Conservation (phyloP, 37 sponge, comb jelly and placozoan species). For the Axinella damicornis region DNA sequence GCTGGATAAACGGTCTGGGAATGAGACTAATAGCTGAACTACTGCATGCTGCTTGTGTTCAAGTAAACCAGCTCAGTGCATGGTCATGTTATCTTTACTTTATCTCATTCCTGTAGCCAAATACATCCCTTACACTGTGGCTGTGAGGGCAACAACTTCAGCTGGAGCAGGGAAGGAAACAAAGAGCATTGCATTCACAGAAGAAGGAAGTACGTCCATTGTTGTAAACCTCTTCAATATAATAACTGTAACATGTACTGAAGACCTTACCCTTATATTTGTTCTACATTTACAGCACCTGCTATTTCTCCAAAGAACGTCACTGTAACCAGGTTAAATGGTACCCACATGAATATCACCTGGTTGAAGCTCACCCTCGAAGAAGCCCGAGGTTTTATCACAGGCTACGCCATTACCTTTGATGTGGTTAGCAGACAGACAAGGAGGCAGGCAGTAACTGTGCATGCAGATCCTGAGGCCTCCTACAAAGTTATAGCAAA, state of each 20-base stretch:
- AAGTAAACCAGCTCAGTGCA: too few relatives aligned
- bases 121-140: conserved; percentile 32
- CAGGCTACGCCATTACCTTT: conserved; percentile 8
- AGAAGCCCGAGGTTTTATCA: too few relatives aligned
- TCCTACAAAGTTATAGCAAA: conserved; percentile 17
- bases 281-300: conserved; percentile 12
- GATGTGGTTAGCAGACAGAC: not conserved
- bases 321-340: conserved; percentile 3
- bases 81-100: not conserved
- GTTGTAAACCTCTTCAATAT: too few relatives aligned
- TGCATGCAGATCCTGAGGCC: not conserved
- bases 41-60: too few relatives aligned
- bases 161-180: not conserved
- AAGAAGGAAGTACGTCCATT: conserved; percentile 36
- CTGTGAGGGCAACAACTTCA: conserved; percentile 31
- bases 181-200: conserved; percentile 7
- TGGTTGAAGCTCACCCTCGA: conserved; percentile 16
- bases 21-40: too few relatives aligned
- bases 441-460: not conserved
- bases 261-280: too few relatives aligned
- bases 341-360: conserved; percentile 21
- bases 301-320: conserved; percentile 16
- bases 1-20: too few relatives aligned
- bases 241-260: too few relatives aligned
- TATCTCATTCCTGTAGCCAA: conserved; percentile 2